These are phyloP conservation scores for Yponomeuta evonymella DNA, from an alignment of 2,888 invertebrate genomes.

Conservation along the genomic window DNA sequence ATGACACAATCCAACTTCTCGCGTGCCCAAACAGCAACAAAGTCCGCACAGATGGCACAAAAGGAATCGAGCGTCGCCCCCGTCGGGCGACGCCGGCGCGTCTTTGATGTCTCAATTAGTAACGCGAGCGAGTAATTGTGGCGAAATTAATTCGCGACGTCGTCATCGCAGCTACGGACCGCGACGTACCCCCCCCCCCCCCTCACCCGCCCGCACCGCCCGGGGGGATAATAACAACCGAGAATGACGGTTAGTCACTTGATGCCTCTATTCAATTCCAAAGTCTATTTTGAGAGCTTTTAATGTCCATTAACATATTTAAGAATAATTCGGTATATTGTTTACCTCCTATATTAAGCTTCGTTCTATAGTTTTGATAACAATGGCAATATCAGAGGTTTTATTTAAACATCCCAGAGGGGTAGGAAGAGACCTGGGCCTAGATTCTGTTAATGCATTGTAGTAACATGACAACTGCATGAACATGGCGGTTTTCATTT, in stretches of 20 bases:
- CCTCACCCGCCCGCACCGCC: neutral
- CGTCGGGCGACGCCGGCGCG: conserved; percentile 41
- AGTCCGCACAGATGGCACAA: conserved; percentile 25
- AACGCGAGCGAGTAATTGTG: conserved; percentile 71
- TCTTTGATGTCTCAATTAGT: conserved; percentile 74
- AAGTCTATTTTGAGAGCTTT: neutral
- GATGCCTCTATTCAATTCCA: conserved; percentile 9
- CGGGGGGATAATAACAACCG: conserved; percentile 4
- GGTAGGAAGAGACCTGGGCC: too few relatives aligned
- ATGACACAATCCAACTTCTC: neutral
- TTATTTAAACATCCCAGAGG: too few relatives aligned
- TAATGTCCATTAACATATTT: neutral
- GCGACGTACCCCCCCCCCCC: neutral
- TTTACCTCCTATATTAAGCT: too few relatives aligned
- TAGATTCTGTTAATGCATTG: too few relatives aligned
- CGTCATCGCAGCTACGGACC: conserved; percentile 14
- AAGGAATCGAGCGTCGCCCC: conserved; percentile 28
- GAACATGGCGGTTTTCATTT: too few relatives aligned
- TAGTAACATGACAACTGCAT: too few relatives aligned
- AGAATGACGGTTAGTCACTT: conserved; percentile 14
- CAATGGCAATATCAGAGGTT: too few relatives aligned
- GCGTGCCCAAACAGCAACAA: conserved; percentile 5
- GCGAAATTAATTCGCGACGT: conserved; percentile 66
- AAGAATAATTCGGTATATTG: neutral
- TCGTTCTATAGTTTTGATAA: too few relatives aligned